Evolutionary conservation across 2,113 vertebrate species (phyloP).

Genomic region (Atrichornis clamosus): DNA sequence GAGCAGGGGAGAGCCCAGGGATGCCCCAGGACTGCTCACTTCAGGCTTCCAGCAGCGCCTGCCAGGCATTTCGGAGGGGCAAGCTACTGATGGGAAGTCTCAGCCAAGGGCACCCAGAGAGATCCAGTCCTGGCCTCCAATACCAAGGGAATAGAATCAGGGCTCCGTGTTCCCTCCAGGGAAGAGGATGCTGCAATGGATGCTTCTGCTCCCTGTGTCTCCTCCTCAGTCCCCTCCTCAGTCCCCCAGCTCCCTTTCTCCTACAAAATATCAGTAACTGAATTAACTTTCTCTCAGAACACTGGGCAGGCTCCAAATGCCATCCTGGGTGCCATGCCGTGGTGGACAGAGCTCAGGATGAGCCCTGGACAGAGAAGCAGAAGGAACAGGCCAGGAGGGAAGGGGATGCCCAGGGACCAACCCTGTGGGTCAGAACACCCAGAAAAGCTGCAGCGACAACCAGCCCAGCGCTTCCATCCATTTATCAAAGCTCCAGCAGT

Average conservation of each 20-base stretch:
- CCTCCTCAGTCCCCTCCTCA: not conserved
- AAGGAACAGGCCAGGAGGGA: not conserved
- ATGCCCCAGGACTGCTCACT: accelerated
- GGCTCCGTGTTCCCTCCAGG: not conserved
- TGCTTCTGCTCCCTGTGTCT: accelerated
- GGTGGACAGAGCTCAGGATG: accelerated
- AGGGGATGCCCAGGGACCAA: accelerated
- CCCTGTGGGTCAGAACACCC: not conserved
- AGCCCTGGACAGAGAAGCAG: not conserved
- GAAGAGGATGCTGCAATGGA: not conserved
- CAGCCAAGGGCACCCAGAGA: not conserved
- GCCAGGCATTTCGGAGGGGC: accelerated
- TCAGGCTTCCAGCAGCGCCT: not conserved
- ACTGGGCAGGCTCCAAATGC: not conserved
- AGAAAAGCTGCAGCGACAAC: not conserved
- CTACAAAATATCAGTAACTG: not conserved
- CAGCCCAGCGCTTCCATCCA: not conserved
- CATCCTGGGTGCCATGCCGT: accelerated
- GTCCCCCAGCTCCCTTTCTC: not conserved
- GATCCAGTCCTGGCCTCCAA: not conserved
- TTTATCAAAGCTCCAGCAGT: conserved; percentile 22
- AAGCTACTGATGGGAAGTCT: accelerated
- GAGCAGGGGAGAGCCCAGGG: not conserved
- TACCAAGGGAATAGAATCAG: not conserved
- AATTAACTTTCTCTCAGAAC: not conserved